These are phyloP conservation scores for Dromococcyx pavoninus DNA, from an alignment of 2,797 vertebrate genomes.

Conservation along the genomic window DNA sequence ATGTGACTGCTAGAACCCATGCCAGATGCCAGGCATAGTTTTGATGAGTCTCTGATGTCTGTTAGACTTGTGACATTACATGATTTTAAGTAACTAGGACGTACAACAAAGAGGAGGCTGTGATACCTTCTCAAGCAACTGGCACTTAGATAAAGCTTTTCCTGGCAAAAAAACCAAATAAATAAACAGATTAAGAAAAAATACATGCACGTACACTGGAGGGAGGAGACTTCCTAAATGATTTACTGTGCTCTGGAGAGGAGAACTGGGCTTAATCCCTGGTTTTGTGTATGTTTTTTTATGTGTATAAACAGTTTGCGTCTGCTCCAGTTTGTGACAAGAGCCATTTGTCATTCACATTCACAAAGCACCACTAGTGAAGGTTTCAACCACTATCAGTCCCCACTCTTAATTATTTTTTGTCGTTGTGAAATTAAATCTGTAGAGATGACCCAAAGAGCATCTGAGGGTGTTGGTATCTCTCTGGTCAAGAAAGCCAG, in stretches of 20 bases:
- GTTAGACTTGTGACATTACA: background rate
- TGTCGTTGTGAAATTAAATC: background rate
- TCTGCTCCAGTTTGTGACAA: background rate
- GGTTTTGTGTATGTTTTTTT: background rate
- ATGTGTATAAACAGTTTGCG: background rate
- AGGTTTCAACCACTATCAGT: background rate
- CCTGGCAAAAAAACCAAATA: slow-evolving; percentile 15
- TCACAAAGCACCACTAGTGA: background rate
- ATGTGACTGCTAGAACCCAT: background rate
- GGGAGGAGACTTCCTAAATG: background rate
- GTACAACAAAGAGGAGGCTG: background rate
- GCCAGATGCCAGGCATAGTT: slow-evolving; percentile 45
- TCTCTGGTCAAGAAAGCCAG: background rate
- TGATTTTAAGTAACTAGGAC: slow-evolving; percentile 2
- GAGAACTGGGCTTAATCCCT: background rate
- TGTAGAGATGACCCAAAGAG: background rate
- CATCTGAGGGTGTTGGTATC: background rate
- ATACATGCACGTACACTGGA: background rate
- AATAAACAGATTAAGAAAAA: background rate
- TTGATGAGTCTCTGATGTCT: background rate
- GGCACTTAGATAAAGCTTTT: slow-evolving; percentile 14
- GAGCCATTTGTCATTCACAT: background rate
- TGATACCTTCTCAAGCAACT: background rate
- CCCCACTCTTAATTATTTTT: background rate
- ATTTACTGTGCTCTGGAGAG: background rate